These are phyloP conservation scores for Luscinia luscinia DNA, from an alignment of 2,797 vertebrate species.

Conservation along the genomic window DNA sequence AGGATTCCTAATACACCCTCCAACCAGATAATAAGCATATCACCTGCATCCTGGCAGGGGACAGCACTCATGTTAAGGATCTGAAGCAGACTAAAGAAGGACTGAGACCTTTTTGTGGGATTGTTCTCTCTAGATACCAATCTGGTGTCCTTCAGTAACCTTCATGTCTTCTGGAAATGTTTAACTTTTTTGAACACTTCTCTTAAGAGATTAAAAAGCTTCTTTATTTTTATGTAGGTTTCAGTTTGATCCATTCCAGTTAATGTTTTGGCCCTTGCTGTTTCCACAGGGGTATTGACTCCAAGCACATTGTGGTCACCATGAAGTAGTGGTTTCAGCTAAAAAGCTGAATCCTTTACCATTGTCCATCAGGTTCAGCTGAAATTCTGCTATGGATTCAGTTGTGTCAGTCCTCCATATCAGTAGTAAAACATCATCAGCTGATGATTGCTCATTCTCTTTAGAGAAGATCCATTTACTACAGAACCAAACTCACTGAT, in stretches of 20 bases:
- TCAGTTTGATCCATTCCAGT: neutral
- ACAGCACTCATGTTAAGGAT: neutral
- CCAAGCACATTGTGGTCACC: neutral
- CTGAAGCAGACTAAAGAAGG: neutral
- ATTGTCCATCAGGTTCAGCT: neutral
- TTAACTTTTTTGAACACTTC: neutral
- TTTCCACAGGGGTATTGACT: neutral
- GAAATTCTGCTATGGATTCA: neutral
- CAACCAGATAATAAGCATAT: neutral
- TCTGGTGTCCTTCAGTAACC: neutral
- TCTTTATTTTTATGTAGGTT: neutral
- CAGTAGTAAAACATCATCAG: neutral
- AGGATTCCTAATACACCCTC: neutral
- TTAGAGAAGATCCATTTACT: neutral
- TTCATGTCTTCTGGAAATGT: neutral
- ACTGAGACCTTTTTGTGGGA: neutral
- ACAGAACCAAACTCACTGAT: neutral
- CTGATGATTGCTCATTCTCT: neutral
- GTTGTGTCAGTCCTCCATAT: neutral
- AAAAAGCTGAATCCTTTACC: neutral
- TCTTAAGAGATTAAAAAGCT: neutral
- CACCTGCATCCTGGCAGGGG: neutral
- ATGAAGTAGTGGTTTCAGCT: neutral
- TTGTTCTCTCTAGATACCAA: neutral
- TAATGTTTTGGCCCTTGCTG: neutral